These are phyloP conservation scores for Pampusana beccarii DNA, from an alignment of 2,113 vertebrate genomes.

Conservation along the genomic window DNA sequence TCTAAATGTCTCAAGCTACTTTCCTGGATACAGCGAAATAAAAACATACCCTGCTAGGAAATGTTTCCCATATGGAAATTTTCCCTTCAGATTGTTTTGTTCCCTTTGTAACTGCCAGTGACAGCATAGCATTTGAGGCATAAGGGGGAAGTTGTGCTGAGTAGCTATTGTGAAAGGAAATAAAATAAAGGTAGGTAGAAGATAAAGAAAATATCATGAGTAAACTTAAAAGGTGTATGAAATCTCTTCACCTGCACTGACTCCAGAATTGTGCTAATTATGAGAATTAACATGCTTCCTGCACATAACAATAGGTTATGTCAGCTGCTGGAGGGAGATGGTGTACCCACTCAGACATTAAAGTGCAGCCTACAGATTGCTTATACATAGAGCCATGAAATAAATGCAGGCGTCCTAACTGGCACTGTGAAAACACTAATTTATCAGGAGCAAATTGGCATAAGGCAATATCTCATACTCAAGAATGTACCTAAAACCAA, in stretches of 20 bases:
- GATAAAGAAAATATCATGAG: constrained; percentile 17
- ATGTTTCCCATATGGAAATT: not conserved
- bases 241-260: constrained; percentile 30
- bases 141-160: not conserved
- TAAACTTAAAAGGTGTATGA: constrained; percentile 52
- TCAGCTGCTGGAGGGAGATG: constrained; percentile 26
- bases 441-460: not conserved
- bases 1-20: not conserved
- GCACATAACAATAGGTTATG: constrained; percentile 15
- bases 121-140: not conserved
- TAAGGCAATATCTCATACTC: not conserved
- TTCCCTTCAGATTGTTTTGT: constrained; percentile 36
- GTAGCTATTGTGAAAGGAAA: constrained; percentile 12
- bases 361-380: not conserved
- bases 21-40: not conserved
- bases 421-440: not conserved
- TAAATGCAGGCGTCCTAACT: not conserved
- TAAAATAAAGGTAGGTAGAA: constrained; percentile 42
- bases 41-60: not conserved
- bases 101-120: not conserved
- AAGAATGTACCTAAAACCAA: not conserved
- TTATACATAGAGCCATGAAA: not conserved
- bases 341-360: constrained; percentile 40
- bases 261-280: constrained; percentile 49
- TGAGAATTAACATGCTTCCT: constrained; percentile 55